Conservation (phyloP, 1,140 invertebrate species). For the Bilobella aurantiaca region DNA sequence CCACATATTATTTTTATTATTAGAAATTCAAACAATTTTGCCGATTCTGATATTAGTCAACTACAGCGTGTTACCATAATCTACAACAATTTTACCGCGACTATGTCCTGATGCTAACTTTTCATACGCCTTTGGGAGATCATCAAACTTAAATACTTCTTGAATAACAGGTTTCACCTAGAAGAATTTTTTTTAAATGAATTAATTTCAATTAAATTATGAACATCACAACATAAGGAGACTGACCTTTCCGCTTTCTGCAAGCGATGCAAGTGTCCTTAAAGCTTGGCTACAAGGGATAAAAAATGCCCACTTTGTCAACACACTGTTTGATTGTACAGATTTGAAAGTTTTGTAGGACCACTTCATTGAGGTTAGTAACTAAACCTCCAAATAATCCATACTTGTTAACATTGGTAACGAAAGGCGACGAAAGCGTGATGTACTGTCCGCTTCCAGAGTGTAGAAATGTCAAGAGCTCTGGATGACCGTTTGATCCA, state of each 20-base stretch:
- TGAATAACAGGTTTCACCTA: constrained; percentile 44
- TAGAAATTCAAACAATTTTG: too few species aligned
- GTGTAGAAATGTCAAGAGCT: constrained; percentile 37
- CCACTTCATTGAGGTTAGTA: constrained; percentile 9
- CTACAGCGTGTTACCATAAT: too few species aligned
- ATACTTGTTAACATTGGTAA: constrained; percentile 66
- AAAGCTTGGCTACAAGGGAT: constrained; percentile 9
- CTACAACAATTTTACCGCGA: constrained; percentile 46
- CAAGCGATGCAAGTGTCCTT: background rate
- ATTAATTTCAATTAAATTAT: background rate
- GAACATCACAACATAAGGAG: background rate
- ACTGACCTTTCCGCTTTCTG: constrained; percentile 10
- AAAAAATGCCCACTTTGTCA: constrained; percentile 30
- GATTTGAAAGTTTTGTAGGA: constrained; percentile 11
- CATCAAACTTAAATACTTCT: constrained; percentile 41
- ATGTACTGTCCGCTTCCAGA: constrained; percentile 68
- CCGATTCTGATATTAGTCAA: too few species aligned
- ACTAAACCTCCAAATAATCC: constrained; percentile 47
- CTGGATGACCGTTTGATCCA: constrained; percentile 54
- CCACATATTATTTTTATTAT: too few species aligned
- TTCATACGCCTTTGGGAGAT: constrained; percentile 43
- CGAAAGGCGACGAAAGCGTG: constrained; percentile 67
- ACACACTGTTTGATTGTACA: background rate
- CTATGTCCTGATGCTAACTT: constrained; percentile 40
- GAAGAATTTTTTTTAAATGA: constrained; percentile 9